Evolutionary conservation across 2,888 invertebrate species (phyloP).

Genomic region (Candidula unifasciata): DNA sequence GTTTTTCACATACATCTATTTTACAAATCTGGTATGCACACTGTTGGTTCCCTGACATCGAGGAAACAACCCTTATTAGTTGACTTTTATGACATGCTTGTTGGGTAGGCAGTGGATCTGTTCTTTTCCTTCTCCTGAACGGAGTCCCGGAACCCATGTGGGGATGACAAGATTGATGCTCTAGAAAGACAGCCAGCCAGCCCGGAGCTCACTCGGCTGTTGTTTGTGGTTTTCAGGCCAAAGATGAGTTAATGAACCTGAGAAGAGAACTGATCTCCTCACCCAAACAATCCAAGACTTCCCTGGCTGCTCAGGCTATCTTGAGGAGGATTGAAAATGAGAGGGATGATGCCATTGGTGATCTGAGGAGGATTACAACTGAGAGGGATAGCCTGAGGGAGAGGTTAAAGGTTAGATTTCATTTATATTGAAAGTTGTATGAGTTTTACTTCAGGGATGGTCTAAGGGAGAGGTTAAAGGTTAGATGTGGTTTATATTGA

Average conservation of each 20-base stretch:
- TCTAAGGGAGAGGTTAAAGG: slow-evolving; percentile 74
- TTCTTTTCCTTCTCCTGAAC: no score
- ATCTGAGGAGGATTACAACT: slow-evolving; percentile 74
- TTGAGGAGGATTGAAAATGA: slow-evolving; percentile 77
- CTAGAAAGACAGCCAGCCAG: no score
- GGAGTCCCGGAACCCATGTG: no score
- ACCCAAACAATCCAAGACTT: slow-evolving; percentile 76
- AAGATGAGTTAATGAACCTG: slow-evolving; percentile 74
- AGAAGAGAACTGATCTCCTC: slow-evolving; percentile 73
- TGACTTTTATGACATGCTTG: no score
- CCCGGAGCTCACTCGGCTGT: no score
- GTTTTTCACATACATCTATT: no score
- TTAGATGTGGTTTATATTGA: no score
- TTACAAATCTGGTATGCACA: no score
- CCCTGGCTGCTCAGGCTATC: slow-evolving; percentile 77
- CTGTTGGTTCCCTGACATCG: no score
- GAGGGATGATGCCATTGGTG: slow-evolving; percentile 75
- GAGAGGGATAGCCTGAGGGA: slow-evolving; percentile 77
- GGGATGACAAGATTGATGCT: no score
- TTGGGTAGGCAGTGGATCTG: no score
- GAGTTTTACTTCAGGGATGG: slow-evolving; percentile 71
- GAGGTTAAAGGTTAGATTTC: slow-evolving; percentile 70
- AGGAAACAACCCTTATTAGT: no score
- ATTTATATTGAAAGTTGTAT: not conserved
- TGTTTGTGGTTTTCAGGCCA: slow-evolving; percentile 61